Evolutionary conservation across 2,888 invertebrate species (phyloP).

Genomic region (Dolomedes plantarius): DNA sequence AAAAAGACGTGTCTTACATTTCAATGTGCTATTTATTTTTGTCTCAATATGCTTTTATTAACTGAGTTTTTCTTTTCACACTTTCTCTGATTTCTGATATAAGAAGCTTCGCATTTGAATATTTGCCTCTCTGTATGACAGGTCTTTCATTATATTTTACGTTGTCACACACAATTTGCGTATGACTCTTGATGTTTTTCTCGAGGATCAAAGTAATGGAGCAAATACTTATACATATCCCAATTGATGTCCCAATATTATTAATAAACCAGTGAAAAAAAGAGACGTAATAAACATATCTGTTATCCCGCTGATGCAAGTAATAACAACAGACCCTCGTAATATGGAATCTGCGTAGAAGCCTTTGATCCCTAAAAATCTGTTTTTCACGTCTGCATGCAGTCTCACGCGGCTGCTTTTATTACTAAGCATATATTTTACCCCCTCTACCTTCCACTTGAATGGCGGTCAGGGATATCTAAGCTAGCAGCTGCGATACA

Average conservation of each 20-base stretch:
- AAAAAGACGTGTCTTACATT: no score
- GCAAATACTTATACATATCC: no score
- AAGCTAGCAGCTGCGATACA: slow-evolving; percentile 45
- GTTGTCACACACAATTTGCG: no score
- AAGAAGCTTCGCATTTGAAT: no score
- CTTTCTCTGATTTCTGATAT: no score
- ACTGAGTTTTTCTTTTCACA: no score
- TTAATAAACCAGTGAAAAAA: neutral
- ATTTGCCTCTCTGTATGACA: no score
- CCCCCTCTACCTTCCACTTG: slow-evolving; percentile 39
- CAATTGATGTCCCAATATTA: neutral
- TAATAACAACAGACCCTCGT: neutral
- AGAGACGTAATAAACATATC: neutral
- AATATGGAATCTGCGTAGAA: slow-evolving; percentile 12
- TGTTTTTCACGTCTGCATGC: slow-evolving; percentile 21
- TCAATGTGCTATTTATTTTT: no score
- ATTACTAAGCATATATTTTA: slow-evolving; percentile 55
- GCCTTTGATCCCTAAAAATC: slow-evolving; percentile 49
- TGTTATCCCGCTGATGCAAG: neutral
- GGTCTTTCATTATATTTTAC: no score
- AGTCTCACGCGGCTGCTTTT: slow-evolving; percentile 41
- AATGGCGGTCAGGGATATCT: slow-evolving; percentile 53
- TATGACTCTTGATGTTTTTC: no score
- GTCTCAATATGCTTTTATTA: no score
- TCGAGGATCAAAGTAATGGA: no score